Base-by-base conservation (phyloP, 1,140 invertebrate species). In the Lycorma delicatula region DNA sequence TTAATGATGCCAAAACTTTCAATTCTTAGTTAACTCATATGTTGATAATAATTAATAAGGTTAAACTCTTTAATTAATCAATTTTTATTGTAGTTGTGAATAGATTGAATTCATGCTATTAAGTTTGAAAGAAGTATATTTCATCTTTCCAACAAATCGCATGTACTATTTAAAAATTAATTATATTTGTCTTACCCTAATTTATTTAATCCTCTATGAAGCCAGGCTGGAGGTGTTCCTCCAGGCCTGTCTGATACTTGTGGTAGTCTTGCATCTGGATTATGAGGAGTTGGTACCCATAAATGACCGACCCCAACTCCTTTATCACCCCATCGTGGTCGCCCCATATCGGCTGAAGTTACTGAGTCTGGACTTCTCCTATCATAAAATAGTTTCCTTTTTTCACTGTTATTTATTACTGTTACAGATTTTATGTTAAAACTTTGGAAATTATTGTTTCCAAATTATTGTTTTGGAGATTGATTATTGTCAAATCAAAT, bases 291-390 rank as follows among this genome's bases (percentile, higher is more conserved):
- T 11, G 70, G 64, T 62, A 81, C 81, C 84, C 85, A 86, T 27
- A 85, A 74, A 34, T 81, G 74, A 13, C 78, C 80, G 7, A 80
- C 78, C 22, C 78, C 79, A 18, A 81, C 76, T 1, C 79, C 79
- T 52, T 79, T 74, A 64, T 82, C 81, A 0, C 81, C 83, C 84
- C 84, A 86, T 59, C 79, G 75, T 2, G 79, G 77, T 51, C 84
- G 73, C 34, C 85, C 81, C 60, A 82, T 79, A 1, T 74, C 71
- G 1, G 48, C 55, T 23, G 54, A 53, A 26, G 68, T 72, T 66
- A 20, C 69, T 64, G 26, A 71, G 54, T 58, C 67, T 68, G 61
- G 61, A 5, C 57, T 63, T 9, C 52, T 54, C 48, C 60, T 61
- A 28, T 11, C 1, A n/a, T n/a, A n/a, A n/a, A 20, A 18, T 20